These are phyloP conservation scores for Cavia aperea DNA, from an alignment of 2,113 vertebrate genomes.

Conservation along the genomic window DNA sequence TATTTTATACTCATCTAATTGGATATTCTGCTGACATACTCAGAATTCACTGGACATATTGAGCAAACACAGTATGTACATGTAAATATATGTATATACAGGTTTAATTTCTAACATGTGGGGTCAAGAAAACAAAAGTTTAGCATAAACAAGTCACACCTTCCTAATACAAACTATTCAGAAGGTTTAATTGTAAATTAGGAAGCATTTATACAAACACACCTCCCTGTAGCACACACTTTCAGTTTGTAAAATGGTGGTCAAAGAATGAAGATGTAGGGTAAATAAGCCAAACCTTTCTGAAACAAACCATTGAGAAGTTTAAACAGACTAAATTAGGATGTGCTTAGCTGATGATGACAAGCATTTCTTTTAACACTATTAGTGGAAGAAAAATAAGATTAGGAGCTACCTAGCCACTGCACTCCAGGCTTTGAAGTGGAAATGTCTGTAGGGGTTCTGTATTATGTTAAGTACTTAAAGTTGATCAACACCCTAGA, in stretches of 20 bases:
- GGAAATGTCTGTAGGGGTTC: conserved; percentile 73
- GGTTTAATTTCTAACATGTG: not conserved
- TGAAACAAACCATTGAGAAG: conserved; percentile 30
- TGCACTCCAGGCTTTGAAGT: conserved; percentile 75
- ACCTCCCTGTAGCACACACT: not conserved
- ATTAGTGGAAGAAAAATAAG: conserved; percentile 74
- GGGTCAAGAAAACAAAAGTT: not conserved
- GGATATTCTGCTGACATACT: not conserved
- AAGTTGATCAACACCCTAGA: conserved; percentile 76
- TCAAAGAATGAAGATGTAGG: conserved; percentile 27
- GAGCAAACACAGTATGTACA: not conserved
- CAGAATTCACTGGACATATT: not conserved
- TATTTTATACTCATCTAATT: not conserved
- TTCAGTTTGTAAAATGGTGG: not conserved
- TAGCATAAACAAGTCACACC: not conserved
- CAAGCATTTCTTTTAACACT: conserved; percentile 62
- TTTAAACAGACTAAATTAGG: conserved; percentile 13
- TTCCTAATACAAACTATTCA: conserved; percentile 31
- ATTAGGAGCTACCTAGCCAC: conserved; percentile 69
- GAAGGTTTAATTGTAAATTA: not conserved
- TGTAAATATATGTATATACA: not conserved
- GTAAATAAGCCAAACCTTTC: not conserved
- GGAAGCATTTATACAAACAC: not conserved
- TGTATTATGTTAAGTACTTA: conserved; percentile 78
- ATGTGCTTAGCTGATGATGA: conserved; percentile 43